A percentile compares a stretch with the other conserved stretches of the same genome.
These are phyloP conservation scores for Ifrita kowaldi DNA, from an alignment of 2,113 vertebrate species.

Conservation along the genomic window DNA sequence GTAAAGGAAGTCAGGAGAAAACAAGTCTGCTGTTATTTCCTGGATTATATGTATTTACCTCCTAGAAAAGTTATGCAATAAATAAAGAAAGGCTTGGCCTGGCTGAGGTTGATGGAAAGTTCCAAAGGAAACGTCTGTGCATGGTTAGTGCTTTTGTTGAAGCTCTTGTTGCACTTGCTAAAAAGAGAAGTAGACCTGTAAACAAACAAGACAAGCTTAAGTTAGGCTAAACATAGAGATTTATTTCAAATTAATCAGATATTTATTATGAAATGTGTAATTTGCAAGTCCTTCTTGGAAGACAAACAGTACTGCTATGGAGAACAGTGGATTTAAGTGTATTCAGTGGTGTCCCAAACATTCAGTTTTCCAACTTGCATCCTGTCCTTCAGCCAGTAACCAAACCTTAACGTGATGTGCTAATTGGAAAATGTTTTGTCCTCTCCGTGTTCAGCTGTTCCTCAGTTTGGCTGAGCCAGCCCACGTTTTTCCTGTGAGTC, in stretches of 20 bases:
- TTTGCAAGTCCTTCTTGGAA: not conserved
- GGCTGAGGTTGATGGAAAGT: not conserved
- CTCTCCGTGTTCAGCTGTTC: not conserved
- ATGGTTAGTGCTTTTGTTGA: conserved; percentile 11
- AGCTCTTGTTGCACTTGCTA: conserved; percentile 47
- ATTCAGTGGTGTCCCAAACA: not conserved
- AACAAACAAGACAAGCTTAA: conserved; percentile 13
- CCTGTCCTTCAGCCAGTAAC: not conserved
- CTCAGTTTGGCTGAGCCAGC: not conserved
- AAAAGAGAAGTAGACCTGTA: conserved; percentile 28
- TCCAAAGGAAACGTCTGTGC: conserved; percentile 10
- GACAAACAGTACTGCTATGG: not conserved
- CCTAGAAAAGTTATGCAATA: conserved; percentile 2
- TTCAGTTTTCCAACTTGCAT: not conserved
- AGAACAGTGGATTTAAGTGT: not conserved
- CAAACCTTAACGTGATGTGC: not conserved
- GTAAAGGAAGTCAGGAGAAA: not conserved
- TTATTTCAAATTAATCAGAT: conserved; percentile 32
- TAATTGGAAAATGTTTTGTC: not conserved
- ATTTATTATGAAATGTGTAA: not conserved
- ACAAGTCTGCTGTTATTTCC: conserved; percentile 3
- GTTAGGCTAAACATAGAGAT: conserved; percentile 40
- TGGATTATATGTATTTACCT: not conserved
- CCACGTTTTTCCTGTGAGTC: not conserved
- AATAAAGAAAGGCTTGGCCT: conserved; percentile 7